Evolutionary conservation across 2,888 invertebrate species (phyloP), one percentile per base, ranked within the genome.

Genomic region (Candidula unifasciata): DNA sequence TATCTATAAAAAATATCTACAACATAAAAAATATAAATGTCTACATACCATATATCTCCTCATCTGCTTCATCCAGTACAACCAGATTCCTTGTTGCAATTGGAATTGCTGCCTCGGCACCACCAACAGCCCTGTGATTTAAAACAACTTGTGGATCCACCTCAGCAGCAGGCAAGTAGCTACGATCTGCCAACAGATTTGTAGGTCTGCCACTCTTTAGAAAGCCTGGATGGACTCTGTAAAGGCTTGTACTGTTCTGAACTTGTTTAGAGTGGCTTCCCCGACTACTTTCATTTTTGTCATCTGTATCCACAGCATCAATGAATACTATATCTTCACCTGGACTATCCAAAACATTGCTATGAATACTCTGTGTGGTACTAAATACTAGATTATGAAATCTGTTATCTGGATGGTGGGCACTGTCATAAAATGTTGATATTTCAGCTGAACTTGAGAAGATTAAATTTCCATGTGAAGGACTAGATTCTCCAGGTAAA

Each of bases 271-370:
- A 71, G 21, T 37, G 24, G 5, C 71, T 3, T 37, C 10, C 21
- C 21, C 24, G 5, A 44, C 10, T 44, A 73, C 2, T 27, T 44
- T 44, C 27, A 2, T 37, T 13, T 44, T 21, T 30, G 33, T 0
- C 54, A 30, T 74, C 74, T 21, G 74, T 54, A 30, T 68, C 66
- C 33, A 30, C 76, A n/a, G 24, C 68, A 44, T 87, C 86, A 71
- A 87, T 87, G 54, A 73, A 87, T 16, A 37, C 54, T 16, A 87
- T 85, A 35, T 87, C 87, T 0, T 87, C 87, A 3, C 84, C 85
- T 2, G 87, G 87, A 57, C 80, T 37, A 33, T 87, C 87, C 80
- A 87, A 27, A 3, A 79, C 82, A 77, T 82, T 87, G 35, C 66
- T 84, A n/a, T 54, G 78, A 68, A 54, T 27, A 33, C 77, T 77